Conservation (phyloP, 2,797 vertebrate species). For the Podarcis siculus region DNA sequence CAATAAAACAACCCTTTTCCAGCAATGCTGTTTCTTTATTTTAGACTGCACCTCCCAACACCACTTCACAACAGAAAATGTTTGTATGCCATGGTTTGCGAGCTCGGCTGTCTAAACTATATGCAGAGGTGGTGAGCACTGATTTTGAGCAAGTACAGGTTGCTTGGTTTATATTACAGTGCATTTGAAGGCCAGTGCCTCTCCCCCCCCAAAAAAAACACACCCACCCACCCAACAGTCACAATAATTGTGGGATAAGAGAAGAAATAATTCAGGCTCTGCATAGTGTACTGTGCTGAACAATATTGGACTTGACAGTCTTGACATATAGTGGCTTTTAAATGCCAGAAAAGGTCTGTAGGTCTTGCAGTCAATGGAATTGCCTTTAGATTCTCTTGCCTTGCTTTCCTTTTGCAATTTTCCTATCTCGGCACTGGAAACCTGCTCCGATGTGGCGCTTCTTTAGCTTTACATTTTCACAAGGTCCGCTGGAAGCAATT, state of each 20-base stretch:
- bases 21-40: too few relatives aligned
- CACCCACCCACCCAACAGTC: too few relatives aligned
- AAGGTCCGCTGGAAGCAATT: constrained; percentile 50
- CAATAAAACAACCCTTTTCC: too few relatives aligned
- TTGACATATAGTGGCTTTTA: constrained; percentile 2
- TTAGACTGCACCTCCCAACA: too few relatives aligned
- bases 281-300: background rate
- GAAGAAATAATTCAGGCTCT: background rate
- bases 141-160: too few relatives aligned
- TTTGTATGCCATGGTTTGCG: too few relatives aligned
- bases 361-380: constrained; percentile 28
- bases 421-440: background rate
- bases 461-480: constrained; percentile 55
- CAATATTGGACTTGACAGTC: background rate
- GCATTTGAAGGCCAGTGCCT: too few relatives aligned
- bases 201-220: too few relatives aligned
- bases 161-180: too few relatives aligned
- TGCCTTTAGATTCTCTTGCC: background rate
- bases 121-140: too few relatives aligned
- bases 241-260: background rate
- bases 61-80: too few relatives aligned
- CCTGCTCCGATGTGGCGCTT: constrained; percentile 15
- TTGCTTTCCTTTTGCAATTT: background rate
- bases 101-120: too few relatives aligned
- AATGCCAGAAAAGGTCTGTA: background rate